phyloP scores from a whole-genome alignment of 2,888 invertebrate genomes.

The Andrena haemorrhoa region DNA sequence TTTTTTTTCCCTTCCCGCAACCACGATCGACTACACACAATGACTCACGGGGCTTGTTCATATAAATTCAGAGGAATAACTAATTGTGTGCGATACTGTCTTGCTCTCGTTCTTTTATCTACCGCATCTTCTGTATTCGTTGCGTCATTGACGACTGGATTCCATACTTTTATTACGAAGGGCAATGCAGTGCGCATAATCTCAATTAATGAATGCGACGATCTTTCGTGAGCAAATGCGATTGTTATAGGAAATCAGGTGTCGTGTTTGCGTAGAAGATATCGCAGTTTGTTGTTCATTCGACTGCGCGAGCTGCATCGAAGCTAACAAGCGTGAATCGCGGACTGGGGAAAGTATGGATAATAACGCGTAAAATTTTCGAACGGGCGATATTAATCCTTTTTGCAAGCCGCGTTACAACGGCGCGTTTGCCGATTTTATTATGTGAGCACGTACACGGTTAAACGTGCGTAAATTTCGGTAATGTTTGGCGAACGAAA shows the following conservation, averaged over 20 bases:
- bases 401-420: slow-evolving; percentile 39
- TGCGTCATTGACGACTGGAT: too few relatives aligned
- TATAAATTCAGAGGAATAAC: neutral
- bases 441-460: slow-evolving; percentile 51
- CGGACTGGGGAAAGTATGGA: neutral
- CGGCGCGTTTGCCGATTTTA: slow-evolving; percentile 51
- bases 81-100: neutral
- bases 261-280: too few relatives aligned
- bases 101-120: neutral
- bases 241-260: too few relatives aligned
- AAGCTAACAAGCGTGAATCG: slow-evolving; percentile 1
- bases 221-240: too few relatives aligned
- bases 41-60: neutral
- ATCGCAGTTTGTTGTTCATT: too few relatives aligned
- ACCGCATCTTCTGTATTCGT: neutral
- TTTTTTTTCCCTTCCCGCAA: neutral
- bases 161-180: too few relatives aligned
- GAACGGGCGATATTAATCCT: slow-evolving; percentile 49
- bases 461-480: slow-evolving; percentile 55
- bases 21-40: slow-evolving; percentile 6
- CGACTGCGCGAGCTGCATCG: too few relatives aligned
- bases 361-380: slow-evolving; percentile 43
- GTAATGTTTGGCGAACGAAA: slow-evolving; percentile 39
- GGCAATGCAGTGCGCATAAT: too few relatives aligned
- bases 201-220: too few relatives aligned